Conservation (phyloP, 2,797 vertebrate genomes). For the Vultur gryphus region DNA sequence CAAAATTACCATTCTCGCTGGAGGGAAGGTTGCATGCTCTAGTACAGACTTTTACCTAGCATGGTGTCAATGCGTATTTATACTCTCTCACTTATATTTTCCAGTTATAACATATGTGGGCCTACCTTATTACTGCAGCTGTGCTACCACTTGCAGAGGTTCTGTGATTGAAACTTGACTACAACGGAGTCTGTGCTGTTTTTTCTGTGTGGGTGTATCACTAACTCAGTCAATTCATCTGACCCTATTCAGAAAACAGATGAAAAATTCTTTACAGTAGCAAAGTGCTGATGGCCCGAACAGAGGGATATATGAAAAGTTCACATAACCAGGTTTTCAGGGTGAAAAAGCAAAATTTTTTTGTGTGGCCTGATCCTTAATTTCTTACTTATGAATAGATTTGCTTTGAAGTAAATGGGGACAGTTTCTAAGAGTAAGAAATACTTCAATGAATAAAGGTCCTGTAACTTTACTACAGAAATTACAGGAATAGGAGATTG, state of each 20-base stretch:
- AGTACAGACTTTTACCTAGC: background rate
- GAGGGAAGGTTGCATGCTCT: background rate
- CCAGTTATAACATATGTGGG: background rate
- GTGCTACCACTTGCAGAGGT: background rate
- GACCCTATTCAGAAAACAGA: background rate
- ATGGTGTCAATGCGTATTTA: background rate
- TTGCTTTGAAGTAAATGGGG: background rate
- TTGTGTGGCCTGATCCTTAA: background rate
- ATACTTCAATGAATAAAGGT: background rate
- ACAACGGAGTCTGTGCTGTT: background rate
- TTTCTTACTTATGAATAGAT: background rate
- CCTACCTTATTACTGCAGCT: background rate
- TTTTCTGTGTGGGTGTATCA: background rate
- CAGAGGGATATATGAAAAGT: background rate
- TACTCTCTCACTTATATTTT: background rate
- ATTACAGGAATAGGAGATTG: background rate
- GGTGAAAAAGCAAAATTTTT: background rate
- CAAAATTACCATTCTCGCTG: background rate
- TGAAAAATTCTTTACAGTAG: background rate
- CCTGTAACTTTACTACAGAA: background rate
- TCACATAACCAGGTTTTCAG: background rate
- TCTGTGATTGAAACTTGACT: background rate
- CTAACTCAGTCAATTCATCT: background rate
- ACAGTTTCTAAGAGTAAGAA: background rate
- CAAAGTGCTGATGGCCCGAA: background rate